Conservation (phyloP, 2,113 vertebrate genomes). For the Cephalopholis sonnerati region DNA sequence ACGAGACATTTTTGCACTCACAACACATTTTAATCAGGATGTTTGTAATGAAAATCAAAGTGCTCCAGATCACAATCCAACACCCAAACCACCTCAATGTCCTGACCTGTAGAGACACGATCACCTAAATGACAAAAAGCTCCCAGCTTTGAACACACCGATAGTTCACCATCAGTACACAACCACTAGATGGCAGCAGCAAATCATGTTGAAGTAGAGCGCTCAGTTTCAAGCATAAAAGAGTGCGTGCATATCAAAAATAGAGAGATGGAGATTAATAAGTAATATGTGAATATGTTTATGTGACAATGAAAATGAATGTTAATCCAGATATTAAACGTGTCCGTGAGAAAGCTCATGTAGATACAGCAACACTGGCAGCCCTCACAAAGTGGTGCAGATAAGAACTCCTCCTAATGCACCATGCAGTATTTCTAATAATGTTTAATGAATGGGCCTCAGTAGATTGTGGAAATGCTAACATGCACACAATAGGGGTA, state of each 20-base stretch:
- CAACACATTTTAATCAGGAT: background rate
- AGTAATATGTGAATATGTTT: background rate
- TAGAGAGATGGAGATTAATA: background rate
- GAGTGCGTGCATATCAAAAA: background rate
- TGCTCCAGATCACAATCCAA: background rate
- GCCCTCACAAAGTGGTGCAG: background rate
- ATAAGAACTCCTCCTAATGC: background rate
- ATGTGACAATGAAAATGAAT: background rate
- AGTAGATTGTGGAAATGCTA: background rate
- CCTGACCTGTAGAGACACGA: background rate
- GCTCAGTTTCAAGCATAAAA: background rate
- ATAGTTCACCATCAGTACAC: background rate
- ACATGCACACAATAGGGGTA: background rate
- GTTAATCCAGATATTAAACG: background rate
- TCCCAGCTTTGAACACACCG: background rate
- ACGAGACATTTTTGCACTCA: background rate
- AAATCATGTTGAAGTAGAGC: background rate
- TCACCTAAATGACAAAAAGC: background rate
- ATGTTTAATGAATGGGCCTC: background rate
- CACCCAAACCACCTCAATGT: background rate
- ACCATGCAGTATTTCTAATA: background rate
- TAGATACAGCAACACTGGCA: background rate
- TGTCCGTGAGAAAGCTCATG: background rate
- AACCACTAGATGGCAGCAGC: constrained; percentile 77
- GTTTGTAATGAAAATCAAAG: background rate